Conservation (phyloP, 2,797 vertebrate species). For the Eurystomus glaucurus region DNA sequence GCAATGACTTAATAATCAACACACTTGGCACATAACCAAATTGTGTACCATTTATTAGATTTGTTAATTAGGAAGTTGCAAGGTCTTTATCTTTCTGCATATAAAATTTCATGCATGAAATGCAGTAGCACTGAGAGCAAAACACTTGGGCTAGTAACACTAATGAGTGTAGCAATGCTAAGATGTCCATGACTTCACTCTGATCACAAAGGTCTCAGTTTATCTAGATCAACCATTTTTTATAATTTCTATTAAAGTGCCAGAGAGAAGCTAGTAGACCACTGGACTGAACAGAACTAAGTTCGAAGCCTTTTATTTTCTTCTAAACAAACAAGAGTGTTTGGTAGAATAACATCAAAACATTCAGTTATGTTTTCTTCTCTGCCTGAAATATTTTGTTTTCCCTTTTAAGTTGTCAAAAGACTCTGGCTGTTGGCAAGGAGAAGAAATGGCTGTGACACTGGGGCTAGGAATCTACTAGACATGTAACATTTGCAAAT, state of each 20-base stretch:
- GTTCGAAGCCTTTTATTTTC: not conserved
- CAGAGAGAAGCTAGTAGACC: slow-evolving; percentile 53
- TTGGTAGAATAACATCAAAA: not conserved
- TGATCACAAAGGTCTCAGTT: slow-evolving; percentile 55
- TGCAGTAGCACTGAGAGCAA: slow-evolving; percentile 42
- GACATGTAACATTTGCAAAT: not conserved
- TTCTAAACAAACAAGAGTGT: not conserved
- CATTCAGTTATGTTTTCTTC: not conserved
- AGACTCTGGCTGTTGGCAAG: not conserved
- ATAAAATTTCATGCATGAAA: slow-evolving; percentile 43
- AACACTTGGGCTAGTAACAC: slow-evolving; percentile 31
- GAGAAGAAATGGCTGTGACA: not conserved
- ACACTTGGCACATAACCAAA: slow-evolving; percentile 37
- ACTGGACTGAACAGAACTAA: not conserved
- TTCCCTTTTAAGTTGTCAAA: not conserved
- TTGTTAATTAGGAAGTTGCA: slow-evolving; percentile 59
- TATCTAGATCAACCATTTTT: slow-evolving; percentile 58
- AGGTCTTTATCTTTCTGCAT: slow-evolving; percentile 39
- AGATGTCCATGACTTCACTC: slow-evolving; percentile 61
- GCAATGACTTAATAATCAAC: slow-evolving; percentile 59
- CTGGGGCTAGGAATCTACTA: not conserved
- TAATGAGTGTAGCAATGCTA: slow-evolving; percentile 48
- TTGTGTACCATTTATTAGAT: slow-evolving; percentile 50
- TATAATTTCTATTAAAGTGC: slow-evolving; percentile 69
- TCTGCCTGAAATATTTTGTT: not conserved